Base-by-base conservation (phyloP, 2,113 vertebrate genomes). In the Delphinapterus leucas region DNA sequence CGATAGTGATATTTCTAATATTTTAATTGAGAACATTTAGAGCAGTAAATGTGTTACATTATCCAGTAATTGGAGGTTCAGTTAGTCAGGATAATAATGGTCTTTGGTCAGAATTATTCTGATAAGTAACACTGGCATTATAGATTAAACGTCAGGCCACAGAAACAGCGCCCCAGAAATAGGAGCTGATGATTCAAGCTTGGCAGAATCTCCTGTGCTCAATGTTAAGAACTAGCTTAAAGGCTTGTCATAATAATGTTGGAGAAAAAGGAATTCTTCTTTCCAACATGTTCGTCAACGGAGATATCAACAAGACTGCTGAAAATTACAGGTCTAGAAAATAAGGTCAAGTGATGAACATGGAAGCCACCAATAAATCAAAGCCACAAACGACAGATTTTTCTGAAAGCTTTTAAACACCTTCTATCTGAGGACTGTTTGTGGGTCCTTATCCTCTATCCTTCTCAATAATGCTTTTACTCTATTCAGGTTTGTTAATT, bases 101-200 rank as follows among this genome's bases (percentile, higher is more conserved):
- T 23, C 79, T 70, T 81, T 73, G 96, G 84, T 53, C 63, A 97
- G 95, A 76, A 86, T 33, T 96, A 94, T 95, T 97, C 86, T 98
- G 96, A 67, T 60, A 90, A 79, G 67, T 20, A 85, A 58, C 18
- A 53, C 17, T 97, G 77, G 74, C 88, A 93, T 96, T 94, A 92
- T 38, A 36, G 94, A 88, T 26, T 90, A 49, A 98, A 93, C 95
- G 44, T 26, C 79, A 88, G 67, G 68, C 65, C 95, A 90, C 11
- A 95, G 47, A 73, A 97, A 97, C 79, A 97, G 4, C 36, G 68
- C 55, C 1, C 0, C 6, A 96, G 92, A 96, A 96, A 38, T 23
- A 92, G 92, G 23, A 77, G 15, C 8, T 86, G 93, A 85, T 92
- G 61, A 91, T 94, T 88, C 86, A 71, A 58, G 58, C 31, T 81